Conservation (phyloP, 2,888 invertebrate genomes). For the Ecliptopera silaceata region DNA sequence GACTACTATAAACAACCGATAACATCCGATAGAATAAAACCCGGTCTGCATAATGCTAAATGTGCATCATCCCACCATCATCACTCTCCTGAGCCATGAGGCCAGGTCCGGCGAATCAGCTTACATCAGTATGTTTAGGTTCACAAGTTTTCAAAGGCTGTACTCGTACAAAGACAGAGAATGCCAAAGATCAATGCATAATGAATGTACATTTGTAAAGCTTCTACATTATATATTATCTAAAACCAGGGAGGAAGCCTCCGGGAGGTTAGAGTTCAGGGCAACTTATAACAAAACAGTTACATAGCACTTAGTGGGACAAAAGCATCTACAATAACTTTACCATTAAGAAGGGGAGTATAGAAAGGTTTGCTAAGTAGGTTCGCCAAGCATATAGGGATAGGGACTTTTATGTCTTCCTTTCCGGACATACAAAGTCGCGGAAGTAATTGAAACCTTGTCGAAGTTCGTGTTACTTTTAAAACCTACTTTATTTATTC, state of each 20-base stretch:
- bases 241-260: neutral
- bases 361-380: slow-evolving; percentile 21
- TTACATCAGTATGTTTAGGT: no score
- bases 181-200: no score
- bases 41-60: no score
- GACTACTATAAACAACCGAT: no score
- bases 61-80: no score
- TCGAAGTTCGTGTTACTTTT: slow-evolving; percentile 5
- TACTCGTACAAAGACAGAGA: no score
- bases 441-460: slow-evolving; percentile 16
- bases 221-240: neutral
- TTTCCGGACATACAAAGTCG: slow-evolving; percentile 13
- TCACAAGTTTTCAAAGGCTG: no score
- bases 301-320: neutral
- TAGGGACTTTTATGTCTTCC: slow-evolving; percentile 31
- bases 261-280: slow-evolving; percentile 2
- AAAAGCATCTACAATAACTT: slow-evolving; percentile 7
- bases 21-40: no score
- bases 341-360: slow-evolving; percentile 13
- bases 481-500: neutral
- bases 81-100: no score
- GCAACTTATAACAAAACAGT: slow-evolving; percentile 8
- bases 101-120: no score
- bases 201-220: no score
- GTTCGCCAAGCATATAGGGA: slow-evolving; percentile 10